These are phyloP conservation scores for Cepphus grylle DNA, from an alignment of 2,113 vertebrate species.

Conservation along the genomic window DNA sequence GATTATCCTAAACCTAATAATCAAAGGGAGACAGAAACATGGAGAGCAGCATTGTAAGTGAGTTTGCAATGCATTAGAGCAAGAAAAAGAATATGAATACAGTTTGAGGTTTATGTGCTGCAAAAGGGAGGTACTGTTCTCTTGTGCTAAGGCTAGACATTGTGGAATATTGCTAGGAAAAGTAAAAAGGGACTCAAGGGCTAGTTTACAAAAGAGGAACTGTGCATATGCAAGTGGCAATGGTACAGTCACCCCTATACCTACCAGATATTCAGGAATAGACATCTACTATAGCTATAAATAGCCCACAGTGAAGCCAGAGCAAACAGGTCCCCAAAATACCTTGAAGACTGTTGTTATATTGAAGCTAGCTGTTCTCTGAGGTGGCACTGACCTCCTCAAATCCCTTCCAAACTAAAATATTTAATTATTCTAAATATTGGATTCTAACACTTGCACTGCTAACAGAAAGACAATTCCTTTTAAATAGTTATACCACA, in stretches of 20 bases:
- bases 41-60: background rate
- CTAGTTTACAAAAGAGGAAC: background rate
- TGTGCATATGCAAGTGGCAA: background rate
- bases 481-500: background rate
- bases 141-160: background rate
- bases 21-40: background rate
- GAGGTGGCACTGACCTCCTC: background rate
- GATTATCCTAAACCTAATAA: background rate
- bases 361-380: background rate
- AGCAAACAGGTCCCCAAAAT: background rate
- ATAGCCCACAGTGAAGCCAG: background rate
- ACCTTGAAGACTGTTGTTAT: background rate
- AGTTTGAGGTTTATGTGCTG: background rate
- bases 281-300: rapidly evolving
- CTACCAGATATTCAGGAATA: background rate
- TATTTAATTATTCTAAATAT: background rate
- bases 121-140: background rate
- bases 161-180: background rate
- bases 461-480: background rate
- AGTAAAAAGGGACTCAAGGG: background rate
- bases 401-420: background rate
- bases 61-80: background rate
- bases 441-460: background rate
- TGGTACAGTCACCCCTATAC: background rate
- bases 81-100: background rate